Base-by-base conservation (phyloP, 1,140 invertebrate genomes). In the Diprion similis region DNA sequence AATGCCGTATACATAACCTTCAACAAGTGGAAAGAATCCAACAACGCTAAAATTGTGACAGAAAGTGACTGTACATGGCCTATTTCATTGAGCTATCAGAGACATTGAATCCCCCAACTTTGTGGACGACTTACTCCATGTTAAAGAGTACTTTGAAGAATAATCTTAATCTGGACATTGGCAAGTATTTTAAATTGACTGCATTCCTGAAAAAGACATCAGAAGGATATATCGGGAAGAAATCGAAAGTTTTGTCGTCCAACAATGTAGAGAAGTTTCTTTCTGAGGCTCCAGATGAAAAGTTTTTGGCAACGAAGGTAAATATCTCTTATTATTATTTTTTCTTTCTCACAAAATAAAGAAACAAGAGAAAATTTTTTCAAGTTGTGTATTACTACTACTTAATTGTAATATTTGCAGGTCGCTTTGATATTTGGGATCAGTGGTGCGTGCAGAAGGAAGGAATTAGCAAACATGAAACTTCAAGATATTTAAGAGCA, bases 341-440 rank as follows among this genome's bases (percentile, higher is more conserved):
- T 69, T 70, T 70, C 46, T 19, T 73, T 46, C n/a, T 8, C 18
- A 46, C 13, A 70, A 19, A n/a, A 71, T 59, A 13, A 13, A 17
- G 8, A 71, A 72, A 37, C 51, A 37, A 72, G 10, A 45, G 13
- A 51, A 46, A n/a, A n/a, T n/a, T n/a, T 66, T 46, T 6, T 24
- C 15, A 18, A 13, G 13, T 47, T 48, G 10, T n/a, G 37, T 48
- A 71, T 71, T 48, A 18, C n/a, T 71, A n/a, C n/a, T n/a, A 17
- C 48, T 47, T 24, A 48, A 17, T 19, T 47, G 51, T 71, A 48
- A 19, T 66, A 46, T 46, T 65, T 74, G 48, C 68, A 78, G 73
- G 77, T 78, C n/a, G 51, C 51, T 66, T 65, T 78, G n/a, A 76
- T 77, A 15, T 72, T 79, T 69, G 78, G 78, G 15, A 59, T 76